Base-by-base conservation (phyloP, 2,113 vertebrate species). In the Apodemus speciosus region DNA sequence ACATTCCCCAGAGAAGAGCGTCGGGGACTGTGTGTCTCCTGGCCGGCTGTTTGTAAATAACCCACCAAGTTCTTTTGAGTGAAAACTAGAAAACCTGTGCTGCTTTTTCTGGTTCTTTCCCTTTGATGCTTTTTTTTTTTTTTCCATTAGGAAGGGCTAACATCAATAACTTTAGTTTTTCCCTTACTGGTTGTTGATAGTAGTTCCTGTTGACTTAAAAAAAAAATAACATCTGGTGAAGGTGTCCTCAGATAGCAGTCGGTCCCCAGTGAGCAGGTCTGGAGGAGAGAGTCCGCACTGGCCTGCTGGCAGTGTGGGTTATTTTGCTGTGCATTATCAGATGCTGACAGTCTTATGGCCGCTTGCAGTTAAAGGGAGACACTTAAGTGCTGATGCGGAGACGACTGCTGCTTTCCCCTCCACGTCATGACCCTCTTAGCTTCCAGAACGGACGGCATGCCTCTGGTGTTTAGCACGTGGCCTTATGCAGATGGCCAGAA, bases 171-270 rank as follows among this genome's bases (percentile, higher is more conserved):
- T 38, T 91, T 75, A 25, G 66, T 93, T 94, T 93, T 35, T 38
- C 53, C 56, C 69, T 73, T 80, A 49, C 14, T 76, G n/a, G 56
- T 79, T 56, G 38, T 53, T 71, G 90, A 76, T 3, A 0, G 27
- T n/a, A 64, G 62, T 46, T 95, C 18, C 25, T 68, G 25, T 88
- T 90, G 77, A 38, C 84, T 87, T 88, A n/a, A 83, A 89, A 87
- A 64, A 58, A 68, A 60, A 58, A 60, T 76, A 87, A 20, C 9
- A 53, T 62, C 56, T 25, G 38, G 66, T 27, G 15, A 9, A 87
- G 85, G 38, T 43, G 10, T n/a, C 38, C 77, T 84, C 49, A 72
- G 83, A 35, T 5, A 76, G 87, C 73, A 81, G 0, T 80, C 3
- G 9, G 58, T 58, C 58, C 16, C 14, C 64, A 21, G 11, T n/a